Evolutionary conservation across 2,113 vertebrate species (phyloP), one percentile per base, ranked within the genome.

Genomic region (Forbesichthys papilliferus): DNA sequence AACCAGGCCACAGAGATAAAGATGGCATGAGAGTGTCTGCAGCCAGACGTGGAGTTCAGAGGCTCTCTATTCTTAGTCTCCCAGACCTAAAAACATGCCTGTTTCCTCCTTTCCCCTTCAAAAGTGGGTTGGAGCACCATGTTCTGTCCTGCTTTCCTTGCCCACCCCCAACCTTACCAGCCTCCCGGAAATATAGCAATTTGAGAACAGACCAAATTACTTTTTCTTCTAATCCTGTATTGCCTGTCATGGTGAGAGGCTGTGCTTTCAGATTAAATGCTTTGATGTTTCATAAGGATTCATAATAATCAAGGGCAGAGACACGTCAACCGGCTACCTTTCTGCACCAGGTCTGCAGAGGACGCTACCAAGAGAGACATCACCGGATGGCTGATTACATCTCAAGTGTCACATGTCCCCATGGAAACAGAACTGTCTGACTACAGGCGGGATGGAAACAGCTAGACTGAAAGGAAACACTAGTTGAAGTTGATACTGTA

Each of bases 21-120:
- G 74, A 71, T 76, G 69, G 65, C 80, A 60, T 48, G 64, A 68
- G 73, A 71, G 36, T 69, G 75, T 74, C 63, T 61, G 63, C 79
- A 79, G 71, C 58, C 16, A 78, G 79, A 9, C 69, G 57, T 77
- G 47, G 14, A 65, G 63, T 14, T 65, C 63, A 53, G 48, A 34
- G 48, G 9, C 33, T 55, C 36, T 82, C 84, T 84, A 88, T 86
- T 88, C 73, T 87, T 87, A 85, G 84, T 63, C 64, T 47, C 13
- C 68, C 65, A 75, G 84, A 81, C 74, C 70, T 67, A 76, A 72
- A 71, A 74, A 63, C 46, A 42, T 64, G 46, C 63, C 49, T 49
- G 9, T 74, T 80, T 73, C 34, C 36, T 75, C 60, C 71, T 57
- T 60, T 82, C 71, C 71, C 69, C 49, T 33, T 69, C 9, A 78